Percentiles rank a stretch among this genome's conserved stretches.
Conservation (phyloP, 37 sponge, comb jelly and placozoan genomes). For the Ianthella basta region DNA sequence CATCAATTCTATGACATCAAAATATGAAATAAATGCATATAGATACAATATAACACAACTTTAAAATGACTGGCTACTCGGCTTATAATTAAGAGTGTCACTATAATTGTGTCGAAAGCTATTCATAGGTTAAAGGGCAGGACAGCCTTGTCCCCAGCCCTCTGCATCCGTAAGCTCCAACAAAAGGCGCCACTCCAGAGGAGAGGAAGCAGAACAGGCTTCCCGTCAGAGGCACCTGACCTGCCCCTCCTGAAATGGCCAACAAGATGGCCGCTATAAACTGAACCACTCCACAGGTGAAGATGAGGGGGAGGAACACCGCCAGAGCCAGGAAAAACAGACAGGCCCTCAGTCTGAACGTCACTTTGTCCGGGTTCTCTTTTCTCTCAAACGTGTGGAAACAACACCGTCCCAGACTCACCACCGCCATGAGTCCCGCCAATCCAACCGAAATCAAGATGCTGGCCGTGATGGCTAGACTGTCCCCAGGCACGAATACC, state of each 20-base stretch:
- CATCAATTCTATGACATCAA: no score
- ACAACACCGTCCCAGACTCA: constrained; percentile 23
- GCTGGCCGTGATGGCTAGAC: constrained; percentile 6
- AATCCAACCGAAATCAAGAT: constrained; percentile 4
- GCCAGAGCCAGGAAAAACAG: neutral
- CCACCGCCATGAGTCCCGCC: neutral
- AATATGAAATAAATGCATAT: no score
- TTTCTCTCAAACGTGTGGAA: neutral
- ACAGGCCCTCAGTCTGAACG: neutral
- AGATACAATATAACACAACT: no score
- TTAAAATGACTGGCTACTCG: no score
- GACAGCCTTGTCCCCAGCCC: constrained; percentile 2
- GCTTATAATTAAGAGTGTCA: no score
- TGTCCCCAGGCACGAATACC: neutral
- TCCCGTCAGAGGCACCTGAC: neutral
- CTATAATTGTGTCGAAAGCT: no score
- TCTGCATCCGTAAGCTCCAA: constrained; percentile 21
- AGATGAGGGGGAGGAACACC: constrained; percentile 3
- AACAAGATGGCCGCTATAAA: constrained; percentile 2
- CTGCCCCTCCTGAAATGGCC: constrained; percentile 13
- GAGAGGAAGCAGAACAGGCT: constrained; percentile 7
- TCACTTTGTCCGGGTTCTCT: neutral
- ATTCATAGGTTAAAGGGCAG: constrained; percentile 20
- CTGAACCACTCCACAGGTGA: constrained; percentile 17
- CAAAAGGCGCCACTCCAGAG: constrained; percentile 2